Evolutionary conservation across 2,888 invertebrate species (phyloP), one percentile per base, ranked within the genome.

Genomic region (Lasiommata megera): DNA sequence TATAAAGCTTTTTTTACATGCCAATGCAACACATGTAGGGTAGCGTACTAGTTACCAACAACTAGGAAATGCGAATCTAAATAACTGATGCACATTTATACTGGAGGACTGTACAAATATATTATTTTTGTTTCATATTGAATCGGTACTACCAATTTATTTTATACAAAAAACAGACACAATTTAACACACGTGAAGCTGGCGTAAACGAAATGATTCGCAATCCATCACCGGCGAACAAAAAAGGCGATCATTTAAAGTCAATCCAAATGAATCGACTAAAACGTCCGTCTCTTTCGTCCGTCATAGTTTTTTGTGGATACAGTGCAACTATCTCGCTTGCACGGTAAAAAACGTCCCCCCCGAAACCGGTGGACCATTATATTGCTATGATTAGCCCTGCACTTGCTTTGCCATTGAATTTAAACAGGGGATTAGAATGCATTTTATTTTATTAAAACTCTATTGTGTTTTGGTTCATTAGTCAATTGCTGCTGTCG

Each of bases 351-450:
- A 88, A 77, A 87, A 82, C 2, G 43, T 56, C 74, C 84, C 87
- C 86, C 76, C 74, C 69, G 61, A 64, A 81, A 73, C 81, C 85
- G 76, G 69, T 75, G 85, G 73, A 77, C 84, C 89, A 88, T 90
- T 90, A 90, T 90, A 89, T 88, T 87, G 88, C 84, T 84, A 90
- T 89, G 89, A 90, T 90, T 90, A 89, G 84, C 77, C 74, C 80
- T 68, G 82, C 89, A 90, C 90, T 89, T 89, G 89, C 88, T 74
- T 67, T 74, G 76, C 82, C 80, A 90, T 89, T 90, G 88, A 89
- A 90, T 90, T 88, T 89, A 90, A 90, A 90, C 87, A 77, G 88
- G 86, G 87, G 88, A 89, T 89, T 88, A 88, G 77, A 75, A 76
- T 77, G 80, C 79, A 76, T 84, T 85, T 87, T 87, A 88, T 51